Evolutionary conservation across 2,888 invertebrate species (phyloP).

Genomic region (Lypha dubia): DNA sequence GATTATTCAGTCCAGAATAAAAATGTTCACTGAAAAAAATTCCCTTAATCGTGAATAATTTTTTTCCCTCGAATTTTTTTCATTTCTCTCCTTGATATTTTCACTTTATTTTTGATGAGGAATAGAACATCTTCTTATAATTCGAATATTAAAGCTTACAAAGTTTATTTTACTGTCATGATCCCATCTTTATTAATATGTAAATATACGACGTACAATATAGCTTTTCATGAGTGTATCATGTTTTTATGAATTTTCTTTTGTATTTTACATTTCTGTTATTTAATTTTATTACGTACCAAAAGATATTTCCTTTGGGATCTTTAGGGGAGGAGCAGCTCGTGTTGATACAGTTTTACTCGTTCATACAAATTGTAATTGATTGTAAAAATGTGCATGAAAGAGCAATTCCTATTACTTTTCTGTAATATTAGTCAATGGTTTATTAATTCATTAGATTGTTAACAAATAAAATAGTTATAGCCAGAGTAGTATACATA

Average conservation of each 20-base stretch:
- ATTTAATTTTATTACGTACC: conserved; percentile 1
- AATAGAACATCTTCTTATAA: too few species aligned
- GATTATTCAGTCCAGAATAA: too few species aligned
- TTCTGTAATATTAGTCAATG: conserved; percentile 22
- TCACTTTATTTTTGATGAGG: too few species aligned
- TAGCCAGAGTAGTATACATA: neutral
- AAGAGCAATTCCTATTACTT: conserved; percentile 10
- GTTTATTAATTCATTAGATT: neutral
- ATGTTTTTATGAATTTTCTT: neutral
- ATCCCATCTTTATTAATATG: neutral
- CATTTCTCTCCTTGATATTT: too few species aligned
- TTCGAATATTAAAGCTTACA: too few species aligned
- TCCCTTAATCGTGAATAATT: too few species aligned
- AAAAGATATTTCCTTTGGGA: conserved; percentile 36
- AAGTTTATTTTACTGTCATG: too few species aligned
- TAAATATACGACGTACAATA: neutral
- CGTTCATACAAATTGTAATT: neutral
- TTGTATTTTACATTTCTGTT: conserved; percentile 16
- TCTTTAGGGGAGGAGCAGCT: neutral
- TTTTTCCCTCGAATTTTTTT: too few species aligned
- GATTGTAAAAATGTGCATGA: neutral
- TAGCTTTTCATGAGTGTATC: neutral
- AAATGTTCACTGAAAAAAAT: too few species aligned
- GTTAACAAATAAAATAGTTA: neutral
- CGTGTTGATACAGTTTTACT: neutral